Percentiles rank a stretch among this genome's conserved stretches.
phyloP scores from a whole-genome alignment of 2,888 invertebrate genomes.

The Caenorhabditis afra region DNA sequence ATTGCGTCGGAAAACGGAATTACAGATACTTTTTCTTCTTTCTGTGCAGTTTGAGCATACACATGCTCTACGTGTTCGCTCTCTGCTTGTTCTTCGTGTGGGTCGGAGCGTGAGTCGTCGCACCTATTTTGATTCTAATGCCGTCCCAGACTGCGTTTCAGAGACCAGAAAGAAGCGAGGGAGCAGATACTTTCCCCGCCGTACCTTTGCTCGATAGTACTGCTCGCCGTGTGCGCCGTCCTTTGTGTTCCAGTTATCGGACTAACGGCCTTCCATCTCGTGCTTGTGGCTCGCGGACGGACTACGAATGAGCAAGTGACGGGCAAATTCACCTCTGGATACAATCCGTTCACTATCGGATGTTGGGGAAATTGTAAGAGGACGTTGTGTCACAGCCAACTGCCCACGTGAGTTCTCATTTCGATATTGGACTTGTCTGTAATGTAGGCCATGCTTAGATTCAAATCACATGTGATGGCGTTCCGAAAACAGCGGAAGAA shows the following conservation, averaged over 20 bases:
- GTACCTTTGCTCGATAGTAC: slow-evolving; percentile 84
- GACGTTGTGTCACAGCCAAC: slow-evolving; percentile 95
- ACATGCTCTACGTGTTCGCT: slow-evolving; percentile 97
- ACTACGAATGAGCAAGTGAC: slow-evolving; percentile 99
- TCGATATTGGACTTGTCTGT: not conserved
- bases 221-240: slow-evolving; percentile 92
- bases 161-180: slow-evolving; percentile 49
- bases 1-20: slow-evolving; percentile 80
- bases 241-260: slow-evolving; percentile 97
- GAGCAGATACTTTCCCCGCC: slow-evolving; percentile 73
- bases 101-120: slow-evolving; percentile 63
- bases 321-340: slow-evolving; percentile 97
- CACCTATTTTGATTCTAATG: not conserved
- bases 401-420: slow-evolving; percentile 88
- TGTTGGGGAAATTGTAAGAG: slow-evolving; percentile 96
- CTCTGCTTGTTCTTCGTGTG: slow-evolving; percentile 94
- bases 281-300: slow-evolving; percentile 94
- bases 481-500: slow-evolving; percentile 37
- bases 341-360: slow-evolving; percentile 97
- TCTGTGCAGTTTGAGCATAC: slow-evolving; percentile 93
- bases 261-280: slow-evolving; percentile 96
- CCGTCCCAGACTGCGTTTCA: slow-evolving; percentile 19
- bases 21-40: slow-evolving; percentile 98
- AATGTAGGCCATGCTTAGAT: slow-evolving; percentile 21
- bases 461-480: slow-evolving; percentile 46